phyloP scores from a whole-genome alignment of 2,113 vertebrate species.

The Vicugna pacos region DNA sequence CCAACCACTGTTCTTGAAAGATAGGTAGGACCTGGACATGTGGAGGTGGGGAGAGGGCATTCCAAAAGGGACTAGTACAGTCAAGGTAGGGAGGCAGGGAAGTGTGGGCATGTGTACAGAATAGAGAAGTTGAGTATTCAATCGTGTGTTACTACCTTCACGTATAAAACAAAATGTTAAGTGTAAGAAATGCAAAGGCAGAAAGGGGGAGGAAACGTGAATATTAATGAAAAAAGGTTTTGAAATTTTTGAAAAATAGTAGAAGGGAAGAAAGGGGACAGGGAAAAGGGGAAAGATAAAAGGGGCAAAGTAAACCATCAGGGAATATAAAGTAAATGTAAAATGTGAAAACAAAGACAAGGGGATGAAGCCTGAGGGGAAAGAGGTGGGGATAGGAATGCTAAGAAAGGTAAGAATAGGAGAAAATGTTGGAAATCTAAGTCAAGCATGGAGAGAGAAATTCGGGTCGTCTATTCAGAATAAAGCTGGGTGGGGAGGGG shows the following conservation, averaged over 20 bases:
- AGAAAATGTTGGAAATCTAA: not conserved
- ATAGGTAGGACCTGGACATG: not conserved
- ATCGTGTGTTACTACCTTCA: not conserved
- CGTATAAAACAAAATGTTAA: slow-evolving; percentile 20
- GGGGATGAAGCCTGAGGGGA: not conserved
- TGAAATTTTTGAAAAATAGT: not conserved
- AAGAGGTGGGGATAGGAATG: not conserved
- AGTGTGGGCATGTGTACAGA: not conserved
- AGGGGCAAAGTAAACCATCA: not conserved
- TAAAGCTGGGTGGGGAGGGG: not conserved
- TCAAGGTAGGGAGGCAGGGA: not conserved
- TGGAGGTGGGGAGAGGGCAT: not conserved
- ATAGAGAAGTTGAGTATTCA: not conserved
- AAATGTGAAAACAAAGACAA: slow-evolving; percentile 15
- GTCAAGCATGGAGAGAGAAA: not conserved
- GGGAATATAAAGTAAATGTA: slow-evolving; percentile 19
- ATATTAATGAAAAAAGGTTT: not conserved
- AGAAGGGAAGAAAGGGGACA: not conserved
- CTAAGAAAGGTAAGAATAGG: not conserved
- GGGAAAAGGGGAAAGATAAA: slow-evolving; percentile 22
- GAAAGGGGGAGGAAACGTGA: not conserved
- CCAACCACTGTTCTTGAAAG: not conserved
- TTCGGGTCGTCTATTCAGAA: not conserved
- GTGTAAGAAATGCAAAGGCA: slow-evolving; percentile 8
- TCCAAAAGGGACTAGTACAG: not conserved